These are phyloP conservation scores for Cephus cinctus DNA, from an alignment of 1,140 invertebrate genomes.

Conservation along the genomic window DNA sequence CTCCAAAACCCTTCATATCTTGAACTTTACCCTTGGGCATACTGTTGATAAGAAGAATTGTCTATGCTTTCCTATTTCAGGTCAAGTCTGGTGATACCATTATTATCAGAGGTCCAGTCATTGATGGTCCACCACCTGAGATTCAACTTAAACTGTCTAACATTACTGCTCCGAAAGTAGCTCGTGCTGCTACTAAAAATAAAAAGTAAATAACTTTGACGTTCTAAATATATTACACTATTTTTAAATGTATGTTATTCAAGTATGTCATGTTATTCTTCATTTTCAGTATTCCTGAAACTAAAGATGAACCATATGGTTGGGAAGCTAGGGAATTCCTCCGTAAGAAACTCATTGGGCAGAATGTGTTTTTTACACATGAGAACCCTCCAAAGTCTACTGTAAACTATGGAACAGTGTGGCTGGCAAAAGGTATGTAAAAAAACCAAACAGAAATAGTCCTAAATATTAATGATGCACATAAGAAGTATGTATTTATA, in stretches of 20 bases:
- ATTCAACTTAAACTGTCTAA: slow-evolving; percentile 87
- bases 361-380: slow-evolving; percentile 79
- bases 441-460: too few relatives aligned
- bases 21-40: neutral
- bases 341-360: slow-evolving; percentile 87
- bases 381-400: slow-evolving; percentile 72
- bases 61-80: slow-evolving; percentile 26
- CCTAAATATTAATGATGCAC: too few relatives aligned
- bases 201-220: too few relatives aligned
- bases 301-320: slow-evolving; percentile 90
- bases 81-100: slow-evolving; percentile 49
- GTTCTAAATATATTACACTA: too few relatives aligned
- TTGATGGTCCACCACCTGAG: slow-evolving; percentile 85
- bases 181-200: slow-evolving; percentile 69
- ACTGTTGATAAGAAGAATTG: too few relatives aligned
- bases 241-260: too few relatives aligned
- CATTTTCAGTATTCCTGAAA: too few relatives aligned
- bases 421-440: slow-evolving; percentile 74
- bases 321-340: slow-evolving; percentile 96
- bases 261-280: too few relatives aligned
- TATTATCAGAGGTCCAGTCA: slow-evolving; percentile 43
- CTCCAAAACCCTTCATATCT: neutral
- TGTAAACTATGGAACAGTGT: slow-evolving; percentile 87
- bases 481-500: slow-evolving; percentile 4
- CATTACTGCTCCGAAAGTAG: slow-evolving; percentile 89